Conservation (phyloP, 2,797 vertebrate genomes). For the Enteromius unitaeniatus region DNA sequence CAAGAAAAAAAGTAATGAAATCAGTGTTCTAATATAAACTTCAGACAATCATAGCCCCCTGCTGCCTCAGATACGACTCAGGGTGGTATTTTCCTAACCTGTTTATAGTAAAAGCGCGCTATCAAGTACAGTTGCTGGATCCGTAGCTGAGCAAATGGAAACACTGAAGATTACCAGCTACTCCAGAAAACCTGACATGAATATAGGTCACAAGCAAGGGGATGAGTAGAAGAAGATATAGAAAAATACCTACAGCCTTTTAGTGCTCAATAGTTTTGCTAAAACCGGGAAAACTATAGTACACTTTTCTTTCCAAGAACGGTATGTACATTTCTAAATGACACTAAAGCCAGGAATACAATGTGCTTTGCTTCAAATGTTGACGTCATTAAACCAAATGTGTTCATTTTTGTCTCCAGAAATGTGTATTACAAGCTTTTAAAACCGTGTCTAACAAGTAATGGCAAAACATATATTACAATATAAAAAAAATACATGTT, state of each 20-base stretch:
- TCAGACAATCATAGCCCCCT: conserved; percentile 14
- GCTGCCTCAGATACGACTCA: conserved; percentile 14
- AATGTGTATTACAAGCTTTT: background rate
- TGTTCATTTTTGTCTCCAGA: background rate
- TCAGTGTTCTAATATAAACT: conserved; percentile 16
- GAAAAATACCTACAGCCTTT: background rate
- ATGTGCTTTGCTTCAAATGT: background rate
- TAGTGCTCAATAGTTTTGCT: background rate
- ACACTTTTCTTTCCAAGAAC: no score
- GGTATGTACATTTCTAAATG: background rate
- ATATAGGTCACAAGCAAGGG: background rate
- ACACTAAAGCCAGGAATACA: background rate
- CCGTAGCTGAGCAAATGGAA: conserved; percentile 13
- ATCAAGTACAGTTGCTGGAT: conserved; percentile 6
- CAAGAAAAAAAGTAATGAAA: conserved; percentile 1
- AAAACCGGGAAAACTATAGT: background rate
- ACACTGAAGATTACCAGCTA: background rate
- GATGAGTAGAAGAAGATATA: background rate
- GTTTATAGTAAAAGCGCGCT: conserved; percentile 4
- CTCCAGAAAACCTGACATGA: conserved; percentile 1
- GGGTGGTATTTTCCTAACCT: conserved; percentile 27
- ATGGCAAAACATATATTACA: background rate
- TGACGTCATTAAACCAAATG: background rate
- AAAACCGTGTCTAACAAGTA: background rate
- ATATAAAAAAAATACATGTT: background rate